A percentile compares a stretch with the other conserved stretches of the same genome.
These are phyloP conservation scores for Megalopta genalis DNA, from an alignment of 1,140 invertebrate genomes.

Conservation along the genomic window DNA sequence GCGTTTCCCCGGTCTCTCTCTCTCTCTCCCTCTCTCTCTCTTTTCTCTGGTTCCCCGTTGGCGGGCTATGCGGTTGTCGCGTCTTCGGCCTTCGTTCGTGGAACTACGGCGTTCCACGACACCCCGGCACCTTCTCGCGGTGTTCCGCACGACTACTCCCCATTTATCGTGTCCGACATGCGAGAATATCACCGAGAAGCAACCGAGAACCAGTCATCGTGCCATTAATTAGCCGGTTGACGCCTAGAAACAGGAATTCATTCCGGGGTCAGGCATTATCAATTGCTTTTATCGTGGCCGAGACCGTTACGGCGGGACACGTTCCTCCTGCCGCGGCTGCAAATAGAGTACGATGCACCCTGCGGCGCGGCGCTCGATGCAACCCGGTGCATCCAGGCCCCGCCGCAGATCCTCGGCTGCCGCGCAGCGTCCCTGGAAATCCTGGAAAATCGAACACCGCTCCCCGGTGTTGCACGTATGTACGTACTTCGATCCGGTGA, in stretches of 20 bases:
- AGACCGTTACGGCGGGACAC: conserved; percentile 36
- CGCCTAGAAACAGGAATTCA: conserved; percentile 63
- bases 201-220: conserved; percentile 58
- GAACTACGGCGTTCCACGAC: conserved; percentile 24
- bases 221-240: conserved; percentile 60
- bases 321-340: conserved; percentile 5
- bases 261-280: conserved; percentile 53
- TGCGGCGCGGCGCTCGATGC: background rate
- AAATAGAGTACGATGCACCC: conserved; percentile 42
- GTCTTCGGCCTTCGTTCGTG: conserved; percentile 11
- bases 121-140: conserved; percentile 15
- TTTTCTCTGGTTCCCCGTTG: background rate
- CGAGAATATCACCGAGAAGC: conserved; percentile 58
- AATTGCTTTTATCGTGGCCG: conserved; percentile 45
- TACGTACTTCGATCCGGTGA: too few species aligned
- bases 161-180: conserved; percentile 56
- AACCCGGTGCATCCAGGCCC: background rate
- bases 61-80: background rate
- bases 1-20: too few species aligned
- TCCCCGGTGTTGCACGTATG: too few species aligned
- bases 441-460: background rate
- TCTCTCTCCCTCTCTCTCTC: background rate
- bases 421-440: background rate
- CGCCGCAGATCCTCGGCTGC: too few species aligned
- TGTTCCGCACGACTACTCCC: conserved; percentile 52